Conservation (phyloP, 1,140 invertebrate species). For the Tetragonula clypearis region DNA sequence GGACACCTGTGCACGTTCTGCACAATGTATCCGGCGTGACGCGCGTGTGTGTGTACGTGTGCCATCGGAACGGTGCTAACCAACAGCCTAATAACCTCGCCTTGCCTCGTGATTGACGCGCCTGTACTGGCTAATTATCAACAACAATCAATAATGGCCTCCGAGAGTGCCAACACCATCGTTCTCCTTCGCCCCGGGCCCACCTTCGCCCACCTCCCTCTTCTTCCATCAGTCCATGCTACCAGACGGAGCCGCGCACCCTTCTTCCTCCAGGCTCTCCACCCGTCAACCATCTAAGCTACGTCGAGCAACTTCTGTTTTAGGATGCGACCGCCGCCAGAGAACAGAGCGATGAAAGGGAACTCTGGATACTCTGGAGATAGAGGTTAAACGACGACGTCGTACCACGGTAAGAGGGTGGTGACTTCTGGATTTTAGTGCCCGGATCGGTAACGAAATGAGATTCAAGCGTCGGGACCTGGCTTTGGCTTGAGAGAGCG, state of each 20-base stretch:
- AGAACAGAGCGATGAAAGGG: background rate
- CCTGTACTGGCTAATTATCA: constrained; percentile 80
- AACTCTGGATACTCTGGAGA: background rate
- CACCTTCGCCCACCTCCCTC: constrained; percentile 4
- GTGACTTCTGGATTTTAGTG: background rate
- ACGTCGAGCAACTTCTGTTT: constrained; percentile 29
- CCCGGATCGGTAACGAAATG: no score
- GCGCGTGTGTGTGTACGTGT: constrained; percentile 8
- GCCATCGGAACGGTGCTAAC: constrained; percentile 69
- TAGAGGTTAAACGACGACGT: background rate
- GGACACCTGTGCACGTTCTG: constrained; percentile 31
- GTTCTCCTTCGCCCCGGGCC: constrained; percentile 30
- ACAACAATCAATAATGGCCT: constrained; percentile 80
- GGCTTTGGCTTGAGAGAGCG: no score
- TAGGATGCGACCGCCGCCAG: background rate
- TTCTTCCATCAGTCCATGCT: constrained; percentile 12
- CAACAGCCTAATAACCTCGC: constrained; percentile 80
- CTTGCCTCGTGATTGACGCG: constrained; percentile 79
- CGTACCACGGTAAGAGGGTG: background rate
- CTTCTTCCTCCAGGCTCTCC: constrained; percentile 28
- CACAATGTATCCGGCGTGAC: background rate
- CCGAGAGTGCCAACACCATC: constrained; percentile 57
- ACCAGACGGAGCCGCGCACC: constrained; percentile 33
- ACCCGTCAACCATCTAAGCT: background rate
- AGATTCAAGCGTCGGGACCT: no score